Percentiles rank a stretch among this genome's conserved stretches.
These are phyloP conservation scores for Rhinopomastus cyanomelas DNA, from an alignment of 2,113 vertebrate genomes.

Conservation along the genomic window DNA sequence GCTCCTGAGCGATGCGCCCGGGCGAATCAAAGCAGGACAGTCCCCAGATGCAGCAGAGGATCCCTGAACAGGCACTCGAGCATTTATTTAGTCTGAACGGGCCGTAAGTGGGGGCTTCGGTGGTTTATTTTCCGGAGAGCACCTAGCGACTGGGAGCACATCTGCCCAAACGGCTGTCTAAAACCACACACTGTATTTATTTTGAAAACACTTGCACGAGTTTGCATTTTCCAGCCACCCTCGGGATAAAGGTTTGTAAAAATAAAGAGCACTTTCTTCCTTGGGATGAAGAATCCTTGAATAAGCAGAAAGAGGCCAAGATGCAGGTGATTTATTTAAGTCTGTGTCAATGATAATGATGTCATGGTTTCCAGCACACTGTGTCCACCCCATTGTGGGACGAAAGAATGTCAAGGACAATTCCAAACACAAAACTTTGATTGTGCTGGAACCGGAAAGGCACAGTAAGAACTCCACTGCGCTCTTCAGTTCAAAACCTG, in stretches of 20 bases:
- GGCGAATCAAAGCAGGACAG: not conserved
- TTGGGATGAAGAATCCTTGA: conserved; percentile 83
- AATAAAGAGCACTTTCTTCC: conserved; percentile 83
- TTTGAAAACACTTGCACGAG: conserved; percentile 93
- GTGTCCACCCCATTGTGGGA: conserved; percentile 90
- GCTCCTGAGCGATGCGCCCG: not conserved
- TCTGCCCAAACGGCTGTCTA: conserved; percentile 72
- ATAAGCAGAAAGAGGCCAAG: conserved; percentile 81
- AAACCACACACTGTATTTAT: conserved; percentile 84
- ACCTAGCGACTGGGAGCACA: conserved; percentile 64
- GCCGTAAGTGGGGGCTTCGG: conserved; percentile 29
- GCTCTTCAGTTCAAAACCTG: conserved; percentile 85
- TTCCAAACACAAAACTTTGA: conserved; percentile 87
- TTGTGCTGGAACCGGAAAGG: conserved; percentile 86
- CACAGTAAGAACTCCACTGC: conserved; percentile 83
- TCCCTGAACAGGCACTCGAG: not conserved
- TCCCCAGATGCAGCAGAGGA: conserved; percentile 14
- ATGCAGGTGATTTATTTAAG: conserved; percentile 96
- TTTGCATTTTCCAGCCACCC: conserved; percentile 84
- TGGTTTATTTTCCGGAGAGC: conserved; percentile 63
- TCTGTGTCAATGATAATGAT: conserved; percentile 93
- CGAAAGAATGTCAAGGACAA: conserved; percentile 98
- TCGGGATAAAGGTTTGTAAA: conserved; percentile 80
- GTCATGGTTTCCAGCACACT: conserved; percentile 94
- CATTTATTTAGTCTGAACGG: conserved; percentile 54